Evolutionary conservation across 2,113 vertebrate genomes (phyloP).

Genomic region (Ochotona curzoniae): DNA sequence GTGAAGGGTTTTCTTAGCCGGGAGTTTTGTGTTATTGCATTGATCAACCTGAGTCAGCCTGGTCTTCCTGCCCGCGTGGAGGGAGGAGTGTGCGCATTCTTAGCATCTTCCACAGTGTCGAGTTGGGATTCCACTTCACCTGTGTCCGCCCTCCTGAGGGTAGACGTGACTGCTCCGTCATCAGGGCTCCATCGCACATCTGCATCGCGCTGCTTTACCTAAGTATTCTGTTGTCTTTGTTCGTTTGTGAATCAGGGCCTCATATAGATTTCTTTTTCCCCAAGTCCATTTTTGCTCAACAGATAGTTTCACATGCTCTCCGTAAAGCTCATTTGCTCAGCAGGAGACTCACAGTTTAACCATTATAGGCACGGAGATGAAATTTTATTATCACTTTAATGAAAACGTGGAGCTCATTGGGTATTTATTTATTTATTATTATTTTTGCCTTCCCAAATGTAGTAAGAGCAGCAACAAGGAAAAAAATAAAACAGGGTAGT

Average conservation of each 20-base stretch:
- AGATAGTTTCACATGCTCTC: background rate
- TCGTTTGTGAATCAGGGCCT: background rate
- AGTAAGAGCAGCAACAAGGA: constrained; percentile 1
- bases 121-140: too few relatives aligned
- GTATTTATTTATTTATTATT: too few relatives aligned
- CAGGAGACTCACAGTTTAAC: constrained; percentile 25
- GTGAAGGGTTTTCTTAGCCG: background rate
- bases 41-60: rapidly evolving
- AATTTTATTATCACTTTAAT: constrained; percentile 70
- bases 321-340: constrained; percentile 41
- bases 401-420: constrained; percentile 25
- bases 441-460: constrained; percentile 54
- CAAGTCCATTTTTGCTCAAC: background rate
- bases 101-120: rapidly evolving
- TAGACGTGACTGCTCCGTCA: background rate
- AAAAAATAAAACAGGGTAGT: background rate
- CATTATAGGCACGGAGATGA: constrained; percentile 37
- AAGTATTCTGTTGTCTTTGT: background rate
- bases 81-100: too few relatives aligned
- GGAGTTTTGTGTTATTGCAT: background rate
- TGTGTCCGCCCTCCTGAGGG: background rate
- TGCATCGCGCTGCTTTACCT: background rate
- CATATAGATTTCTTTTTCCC: constrained; percentile 31
- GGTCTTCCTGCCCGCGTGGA: background rate
- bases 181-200: background rate